Evolutionary conservation across 2,797 vertebrate species (phyloP), one percentile per base, ranked within the genome.

Genomic region (Prionace glauca): DNA sequence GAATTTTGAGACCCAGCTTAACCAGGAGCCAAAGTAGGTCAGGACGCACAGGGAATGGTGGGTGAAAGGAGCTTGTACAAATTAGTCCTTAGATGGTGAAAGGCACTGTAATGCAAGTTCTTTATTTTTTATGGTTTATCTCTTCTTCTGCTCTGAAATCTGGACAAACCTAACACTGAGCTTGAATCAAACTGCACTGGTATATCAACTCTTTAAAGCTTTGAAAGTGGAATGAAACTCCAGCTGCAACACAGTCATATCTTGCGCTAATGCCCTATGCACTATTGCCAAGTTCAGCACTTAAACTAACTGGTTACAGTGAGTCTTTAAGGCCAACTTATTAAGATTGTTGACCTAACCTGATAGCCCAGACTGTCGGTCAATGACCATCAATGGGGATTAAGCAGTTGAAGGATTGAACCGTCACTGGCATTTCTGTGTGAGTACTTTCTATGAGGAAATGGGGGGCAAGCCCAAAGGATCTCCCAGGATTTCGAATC

Each of bases 341-440:
- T 56, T 87, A 56, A 87, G 86, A 56, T 45, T 56, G 45, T 87
- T 87, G 86, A 87, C 45, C 86, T 87, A 56, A 56, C 22, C 11
- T 56, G 86, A 87, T 18, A 87, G 45, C 24, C 86, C 86, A 87
- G 20, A 56, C 26, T 87, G 86, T 10, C 22, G 45, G 86, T 87
- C 86, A 87, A 22, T 87, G 45, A 9, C 45, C 12, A 45, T 87
- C 45, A 87, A 87, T 87, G 90, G 97, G 97, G 96, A 98, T 98
- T 97, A 97, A 96, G 96, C 96, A 97, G 96, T 96, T 97, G 96
- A 97, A 97, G 96, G 97, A 96, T 97, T 96, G 97, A 97, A 96
- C 97, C 97, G 97, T 97, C 96, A 96, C 97, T 95, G 96, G 96
- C 96, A 96, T 97, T 97, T 98, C 97, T 97, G 97, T 97, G 97